These are phyloP conservation scores for Discoglossus pictus DNA, from an alignment of 2,797 vertebrate species.

Conservation along the genomic window DNA sequence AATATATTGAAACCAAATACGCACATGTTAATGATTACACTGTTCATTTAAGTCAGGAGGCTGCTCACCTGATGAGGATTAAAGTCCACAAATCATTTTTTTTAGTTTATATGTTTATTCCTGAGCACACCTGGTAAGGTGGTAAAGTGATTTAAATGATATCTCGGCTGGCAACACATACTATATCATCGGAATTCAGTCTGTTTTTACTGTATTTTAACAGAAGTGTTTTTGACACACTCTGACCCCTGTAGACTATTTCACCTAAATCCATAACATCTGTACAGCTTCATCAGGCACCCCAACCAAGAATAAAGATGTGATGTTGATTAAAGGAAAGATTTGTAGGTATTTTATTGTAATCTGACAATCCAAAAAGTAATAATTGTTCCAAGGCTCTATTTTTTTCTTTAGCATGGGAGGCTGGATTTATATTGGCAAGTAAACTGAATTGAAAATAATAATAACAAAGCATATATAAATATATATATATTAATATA, in stretches of 20 bases:
- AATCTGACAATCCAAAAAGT: too few relatives aligned
- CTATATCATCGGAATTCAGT: conserved; percentile 2
- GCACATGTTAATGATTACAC: conserved; percentile 22
- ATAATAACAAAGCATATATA: too few relatives aligned
- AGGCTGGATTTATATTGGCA: too few relatives aligned
- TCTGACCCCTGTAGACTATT: conserved; percentile 1
- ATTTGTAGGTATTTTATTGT: too few relatives aligned
- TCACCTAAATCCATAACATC: conserved; percentile 31
- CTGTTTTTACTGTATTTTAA: background rate
- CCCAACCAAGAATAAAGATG: background rate
- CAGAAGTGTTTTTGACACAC: conserved; percentile 1
- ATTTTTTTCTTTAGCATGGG: too few relatives aligned
- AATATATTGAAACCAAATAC: background rate
- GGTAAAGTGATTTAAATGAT: conserved; percentile 12
- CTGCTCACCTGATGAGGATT: conserved; percentile 18
- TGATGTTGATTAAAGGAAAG: conserved; percentile 11
- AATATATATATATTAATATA: too few relatives aligned
- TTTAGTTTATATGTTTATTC: background rate
- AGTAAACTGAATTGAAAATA: too few relatives aligned
- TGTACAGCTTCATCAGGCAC: conserved; percentile 27
- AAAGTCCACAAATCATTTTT: background rate
- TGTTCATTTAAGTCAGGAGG: background rate
- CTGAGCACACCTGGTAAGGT: conserved; percentile 2
- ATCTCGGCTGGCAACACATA: conserved; percentile 5
- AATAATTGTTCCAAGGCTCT: too few relatives aligned